phyloP scores from a whole-genome alignment of 2,888 invertebrate genomes.

The Colostygia pectinataria region DNA sequence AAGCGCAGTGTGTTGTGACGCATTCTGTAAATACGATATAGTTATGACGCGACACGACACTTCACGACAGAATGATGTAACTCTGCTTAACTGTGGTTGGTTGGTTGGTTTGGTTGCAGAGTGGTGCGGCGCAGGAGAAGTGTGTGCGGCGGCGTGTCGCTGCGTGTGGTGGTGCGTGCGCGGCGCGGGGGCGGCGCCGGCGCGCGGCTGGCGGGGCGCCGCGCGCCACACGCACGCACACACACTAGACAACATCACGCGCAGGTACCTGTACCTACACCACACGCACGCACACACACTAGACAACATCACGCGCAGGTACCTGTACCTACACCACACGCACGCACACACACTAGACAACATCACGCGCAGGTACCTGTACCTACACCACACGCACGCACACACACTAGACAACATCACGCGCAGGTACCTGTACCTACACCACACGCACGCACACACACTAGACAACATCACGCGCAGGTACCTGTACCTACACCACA shows the following conservation, averaged over 20 bases:
- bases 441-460: too few species aligned
- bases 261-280: conserved; percentile 12
- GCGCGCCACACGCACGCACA: conserved; percentile 27
- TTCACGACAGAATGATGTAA: too few species aligned
- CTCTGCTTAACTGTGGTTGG: too few species aligned
- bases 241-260: conserved; percentile 17
- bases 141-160: conserved; percentile 87
- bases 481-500: too few species aligned
- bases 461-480: too few species aligned
- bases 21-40: too few species aligned
- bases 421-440: conserved; percentile 2
- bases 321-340: conserved; percentile 12
- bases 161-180: conserved; percentile 79
- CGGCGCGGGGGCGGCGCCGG: conserved; percentile 78
- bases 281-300: conserved; percentile 24
- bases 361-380: conserved; percentile 9
- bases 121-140: conserved; percentile 58
- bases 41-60: too few species aligned
- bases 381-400: conserved; percentile 25
- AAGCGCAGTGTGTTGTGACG: too few species aligned
- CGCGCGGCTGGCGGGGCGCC: conserved; percentile 60
- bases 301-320: conserved; percentile 17
- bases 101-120: conserved; percentile 9
- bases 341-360: conserved; percentile 23
- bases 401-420: conserved; percentile 18